A percentile compares a stretch with the other conserved stretches of the same genome.
phyloP scores from a whole-genome alignment of 2,888 invertebrate species.

The Euspilapteryx auroguttella region DNA sequence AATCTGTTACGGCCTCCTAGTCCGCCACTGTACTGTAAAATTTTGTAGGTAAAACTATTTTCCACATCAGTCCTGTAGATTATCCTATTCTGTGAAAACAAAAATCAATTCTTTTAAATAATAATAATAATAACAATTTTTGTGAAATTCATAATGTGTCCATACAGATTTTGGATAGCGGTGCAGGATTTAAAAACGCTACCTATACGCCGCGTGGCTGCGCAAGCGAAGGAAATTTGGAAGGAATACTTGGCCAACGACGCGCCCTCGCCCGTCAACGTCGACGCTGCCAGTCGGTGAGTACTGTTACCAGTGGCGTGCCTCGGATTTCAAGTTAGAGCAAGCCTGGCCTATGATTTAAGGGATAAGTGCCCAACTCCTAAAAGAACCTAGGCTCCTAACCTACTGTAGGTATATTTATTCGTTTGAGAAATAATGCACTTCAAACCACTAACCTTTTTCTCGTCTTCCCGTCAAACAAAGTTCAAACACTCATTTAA shows the following conservation, averaged over 20 bases:
- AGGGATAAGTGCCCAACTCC: too few species aligned
- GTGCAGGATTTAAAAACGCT: constrained; percentile 90
- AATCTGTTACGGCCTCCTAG: too few species aligned
- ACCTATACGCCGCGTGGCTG: constrained; percentile 81
- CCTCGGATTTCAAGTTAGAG: not conserved
- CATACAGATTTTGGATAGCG: constrained; percentile 92
- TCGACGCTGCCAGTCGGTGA: constrained; percentile 74
- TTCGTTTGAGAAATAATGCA: not conserved
- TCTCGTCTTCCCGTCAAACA: not conserved
- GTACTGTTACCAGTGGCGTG: not conserved
- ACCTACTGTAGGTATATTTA: not conserved
- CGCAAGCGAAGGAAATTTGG: constrained; percentile 86
- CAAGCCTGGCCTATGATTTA: not conserved
- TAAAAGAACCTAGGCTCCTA: too few species aligned
- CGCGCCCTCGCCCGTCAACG: constrained; percentile 95
- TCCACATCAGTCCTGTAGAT: too few species aligned
- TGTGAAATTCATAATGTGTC: constrained; percentile 3
- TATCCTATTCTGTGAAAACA: too few species aligned
- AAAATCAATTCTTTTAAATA: too few species aligned
- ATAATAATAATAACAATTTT: too few species aligned
- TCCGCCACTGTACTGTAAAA: too few species aligned
- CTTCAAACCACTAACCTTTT: too few species aligned
- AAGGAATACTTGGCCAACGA: constrained; percentile 91
- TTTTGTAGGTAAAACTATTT: not conserved
- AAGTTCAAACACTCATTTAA: not conserved